phyloP scores from a whole-genome alignment of 2,888 invertebrate genomes.

The Ceratothoa steindachneri region DNA sequence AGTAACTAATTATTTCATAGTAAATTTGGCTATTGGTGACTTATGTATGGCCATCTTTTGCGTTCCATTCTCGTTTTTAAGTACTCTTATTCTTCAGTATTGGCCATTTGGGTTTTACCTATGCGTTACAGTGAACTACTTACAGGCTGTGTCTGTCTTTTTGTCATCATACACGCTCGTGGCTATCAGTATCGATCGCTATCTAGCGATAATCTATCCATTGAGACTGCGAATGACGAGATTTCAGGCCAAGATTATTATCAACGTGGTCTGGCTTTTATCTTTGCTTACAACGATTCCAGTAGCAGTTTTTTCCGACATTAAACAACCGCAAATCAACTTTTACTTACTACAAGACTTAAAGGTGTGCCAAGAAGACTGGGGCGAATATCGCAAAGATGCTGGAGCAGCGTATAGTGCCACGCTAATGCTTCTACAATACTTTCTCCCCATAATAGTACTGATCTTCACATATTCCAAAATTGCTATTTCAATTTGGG shows the following conservation, averaged over 20 bases:
- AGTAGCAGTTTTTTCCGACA: slow-evolving; percentile 67
- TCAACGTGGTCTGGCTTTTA: slow-evolving; percentile 68
- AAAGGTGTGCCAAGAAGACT: slow-evolving; percentile 54
- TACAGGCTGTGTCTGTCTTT: slow-evolving; percentile 50
- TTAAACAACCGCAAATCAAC: slow-evolving; percentile 47
- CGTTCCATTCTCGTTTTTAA: slow-evolving; percentile 82
- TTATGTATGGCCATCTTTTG: slow-evolving; percentile 85
- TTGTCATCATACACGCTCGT: slow-evolving; percentile 86
- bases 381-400: slow-evolving; percentile 59
- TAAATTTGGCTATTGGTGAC: slow-evolving; percentile 75
- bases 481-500: slow-evolving; percentile 70
- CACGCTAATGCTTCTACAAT: slow-evolving; percentile 74
- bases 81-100: slow-evolving; percentile 69
- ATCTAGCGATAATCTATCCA: slow-evolving; percentile 85
- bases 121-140: slow-evolving; percentile 77
- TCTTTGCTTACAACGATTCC: slow-evolving; percentile 76
- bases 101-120: slow-evolving; percentile 83
- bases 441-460: slow-evolving; percentile 73
- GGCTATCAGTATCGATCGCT: slow-evolving; percentile 84
- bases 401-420: slow-evolving; percentile 71
- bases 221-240: slow-evolving; percentile 74
- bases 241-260: slow-evolving; percentile 65
- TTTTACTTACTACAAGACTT: slow-evolving; percentile 24
- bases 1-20: slow-evolving; percentile 87
- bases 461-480: slow-evolving; percentile 79